Evolutionary conservation across 1,140 invertebrate species (phyloP).

Genomic region (Lepidurus arcticus): DNA sequence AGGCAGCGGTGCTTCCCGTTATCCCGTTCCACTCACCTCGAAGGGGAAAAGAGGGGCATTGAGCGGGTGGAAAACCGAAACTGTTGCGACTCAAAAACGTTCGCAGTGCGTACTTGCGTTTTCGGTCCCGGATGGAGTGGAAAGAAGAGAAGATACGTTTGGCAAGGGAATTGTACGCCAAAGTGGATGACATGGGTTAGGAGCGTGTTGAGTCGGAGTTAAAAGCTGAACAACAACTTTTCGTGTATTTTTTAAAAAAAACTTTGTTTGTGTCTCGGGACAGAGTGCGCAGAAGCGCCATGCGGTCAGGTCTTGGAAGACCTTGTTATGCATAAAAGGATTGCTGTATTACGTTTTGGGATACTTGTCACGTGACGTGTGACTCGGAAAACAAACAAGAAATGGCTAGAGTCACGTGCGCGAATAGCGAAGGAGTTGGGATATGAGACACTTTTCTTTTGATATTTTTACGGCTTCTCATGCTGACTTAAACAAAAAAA

Average conservation of each 20-base stretch:
- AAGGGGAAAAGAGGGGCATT: background rate
- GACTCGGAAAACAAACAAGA: background rate
- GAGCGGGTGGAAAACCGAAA: background rate
- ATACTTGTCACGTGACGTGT: background rate
- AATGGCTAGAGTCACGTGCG: background rate
- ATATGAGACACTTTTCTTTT: background rate
- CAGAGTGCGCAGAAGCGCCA: background rate
- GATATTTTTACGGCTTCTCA: background rate
- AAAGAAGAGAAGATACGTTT: no score
- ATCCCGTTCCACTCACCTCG: conserved; percentile 1
- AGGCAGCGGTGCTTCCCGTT: conserved; percentile 16
- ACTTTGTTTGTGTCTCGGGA: background rate
- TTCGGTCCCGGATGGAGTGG: no score
- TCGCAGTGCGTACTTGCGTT: no score
- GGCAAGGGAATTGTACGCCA: no score
- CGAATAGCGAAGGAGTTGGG: background rate
- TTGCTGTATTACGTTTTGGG: background rate
- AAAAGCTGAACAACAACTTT: background rate
- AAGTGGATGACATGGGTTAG: no score
- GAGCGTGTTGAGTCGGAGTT: background rate
- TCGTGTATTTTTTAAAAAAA: background rate
- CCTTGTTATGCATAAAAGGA: conserved; percentile 19
- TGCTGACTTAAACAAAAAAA: background rate
- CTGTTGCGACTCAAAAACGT: background rate
- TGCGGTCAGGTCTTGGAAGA: background rate